Conservation (phyloP, 1,140 invertebrate species). For the Lanistes nyassanus region DNA sequence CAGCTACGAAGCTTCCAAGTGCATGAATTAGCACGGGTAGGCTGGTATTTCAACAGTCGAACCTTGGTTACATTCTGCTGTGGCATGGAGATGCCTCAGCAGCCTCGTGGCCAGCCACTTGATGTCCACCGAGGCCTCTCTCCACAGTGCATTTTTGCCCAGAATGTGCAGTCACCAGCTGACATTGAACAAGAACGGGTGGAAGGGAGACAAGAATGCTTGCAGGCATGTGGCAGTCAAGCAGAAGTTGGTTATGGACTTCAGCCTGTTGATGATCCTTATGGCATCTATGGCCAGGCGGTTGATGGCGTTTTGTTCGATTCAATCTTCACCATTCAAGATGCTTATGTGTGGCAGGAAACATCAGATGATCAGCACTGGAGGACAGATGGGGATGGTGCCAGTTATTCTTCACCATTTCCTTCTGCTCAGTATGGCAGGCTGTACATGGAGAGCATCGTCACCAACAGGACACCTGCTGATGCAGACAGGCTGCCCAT, state of each 20-base stretch:
- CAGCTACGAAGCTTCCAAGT: conserved; percentile 4
- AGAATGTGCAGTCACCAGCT: background rate
- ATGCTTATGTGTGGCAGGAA: background rate
- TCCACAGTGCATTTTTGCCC: conserved; percentile 3
- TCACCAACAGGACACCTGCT: conserved; percentile 10
- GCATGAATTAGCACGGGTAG: conserved; percentile 15
- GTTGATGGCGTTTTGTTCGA: background rate
- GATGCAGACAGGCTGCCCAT: background rate
- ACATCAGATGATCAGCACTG: background rate
- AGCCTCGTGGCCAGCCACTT: background rate
- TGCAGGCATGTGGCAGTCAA: background rate
- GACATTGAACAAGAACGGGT: background rate
- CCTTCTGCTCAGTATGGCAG: background rate
- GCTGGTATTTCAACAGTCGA: conserved; percentile 11
- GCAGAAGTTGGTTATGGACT: background rate
- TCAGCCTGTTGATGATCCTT: background rate
- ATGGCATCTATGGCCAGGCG: background rate
- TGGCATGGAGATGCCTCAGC: conserved; percentile 16
- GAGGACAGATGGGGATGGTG: background rate
- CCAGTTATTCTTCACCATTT: background rate
- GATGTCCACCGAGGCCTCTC: conserved; percentile 14
- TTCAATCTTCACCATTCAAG: no score
- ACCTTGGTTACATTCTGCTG: conserved; percentile 14
- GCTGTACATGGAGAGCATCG: background rate
- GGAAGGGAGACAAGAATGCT: background rate